Percentiles rank a stretch among this genome's conserved stretches.
Conservation (phyloP, 2,797 vertebrate genomes). For the Sparus aurata region DNA sequence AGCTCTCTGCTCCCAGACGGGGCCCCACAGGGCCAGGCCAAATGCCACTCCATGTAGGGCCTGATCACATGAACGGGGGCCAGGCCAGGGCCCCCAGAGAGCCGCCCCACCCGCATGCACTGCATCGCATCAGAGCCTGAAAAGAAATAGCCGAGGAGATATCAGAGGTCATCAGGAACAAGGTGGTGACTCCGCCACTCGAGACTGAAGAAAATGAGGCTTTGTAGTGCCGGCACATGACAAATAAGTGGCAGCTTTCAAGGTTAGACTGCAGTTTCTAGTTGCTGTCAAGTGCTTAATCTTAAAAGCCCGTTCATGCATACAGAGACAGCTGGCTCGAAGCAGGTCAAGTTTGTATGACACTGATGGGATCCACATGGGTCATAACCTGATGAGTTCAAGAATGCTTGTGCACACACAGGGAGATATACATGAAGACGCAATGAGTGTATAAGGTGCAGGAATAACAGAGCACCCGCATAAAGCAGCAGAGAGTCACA, state of each 20-base stretch:
- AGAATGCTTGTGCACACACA: slow-evolving; percentile 22
- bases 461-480: slow-evolving; percentile 25
- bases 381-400: slow-evolving; percentile 56
- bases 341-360: slow-evolving; percentile 44
- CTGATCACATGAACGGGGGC: slow-evolving; percentile 83
- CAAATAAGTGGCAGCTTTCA: slow-evolving; percentile 38
- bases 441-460: slow-evolving; percentile 21
- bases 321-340: slow-evolving; percentile 28
- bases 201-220: slow-evolving; percentile 34
- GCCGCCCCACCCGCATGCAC: slow-evolving; percentile 71
- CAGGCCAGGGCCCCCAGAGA: slow-evolving; percentile 70
- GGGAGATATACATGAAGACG: slow-evolving; percentile 13
- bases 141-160: slow-evolving; percentile 78
- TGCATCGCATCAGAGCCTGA: slow-evolving; percentile 75
- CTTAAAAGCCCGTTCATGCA: slow-evolving; percentile 39
- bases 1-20: slow-evolving; percentile 79
- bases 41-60: slow-evolving; percentile 89
- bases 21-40: slow-evolving; percentile 80
- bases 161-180: slow-evolving; percentile 71
- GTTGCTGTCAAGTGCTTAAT: slow-evolving; percentile 38
- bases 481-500: slow-evolving; percentile 39
- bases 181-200: slow-evolving; percentile 39
- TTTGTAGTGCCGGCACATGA: slow-evolving; percentile 39
- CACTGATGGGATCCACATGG: slow-evolving; percentile 43
- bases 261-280: slow-evolving; percentile 37